Conservation (phyloP, 2,113 vertebrate genomes). For the Phylloscopus trochiloides region DNA sequence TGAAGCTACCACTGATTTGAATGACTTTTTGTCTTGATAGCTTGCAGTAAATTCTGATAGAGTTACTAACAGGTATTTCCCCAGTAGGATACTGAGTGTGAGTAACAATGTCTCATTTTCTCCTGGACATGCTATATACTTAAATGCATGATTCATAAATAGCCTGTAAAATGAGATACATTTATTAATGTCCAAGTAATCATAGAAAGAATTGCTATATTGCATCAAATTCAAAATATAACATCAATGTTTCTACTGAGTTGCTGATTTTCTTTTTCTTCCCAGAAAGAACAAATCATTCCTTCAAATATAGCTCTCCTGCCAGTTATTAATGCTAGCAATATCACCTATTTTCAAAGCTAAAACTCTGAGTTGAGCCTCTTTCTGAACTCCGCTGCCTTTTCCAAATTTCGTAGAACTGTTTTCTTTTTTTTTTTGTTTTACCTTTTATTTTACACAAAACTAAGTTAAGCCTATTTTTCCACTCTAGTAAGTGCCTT, state of each 20-base stretch:
- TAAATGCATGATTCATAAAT: neutral
- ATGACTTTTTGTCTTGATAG: neutral
- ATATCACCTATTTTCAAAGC: neutral
- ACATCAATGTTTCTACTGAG: neutral
- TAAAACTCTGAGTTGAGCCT: neutral
- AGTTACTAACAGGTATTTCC: neutral
- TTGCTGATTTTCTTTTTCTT: neutral
- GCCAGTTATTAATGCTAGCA: neutral
- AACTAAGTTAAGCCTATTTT: neutral
- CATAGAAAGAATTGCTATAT: neutral
- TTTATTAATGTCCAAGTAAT: neutral
- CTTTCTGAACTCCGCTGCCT: neutral
- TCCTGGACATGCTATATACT: neutral
- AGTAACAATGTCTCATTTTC: neutral
- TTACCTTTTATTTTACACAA: neutral
- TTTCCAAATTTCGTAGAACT: neutral
- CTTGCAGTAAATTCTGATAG: neutral
- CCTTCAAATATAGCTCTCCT: neutral
- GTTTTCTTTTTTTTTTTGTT: neutral
- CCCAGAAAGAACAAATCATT: neutral
- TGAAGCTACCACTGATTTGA: neutral
- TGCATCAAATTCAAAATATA: neutral
- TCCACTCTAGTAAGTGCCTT: neutral
- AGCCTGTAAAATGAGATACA: neutral
- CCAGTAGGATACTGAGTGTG: neutral